phyloP scores from a whole-genome alignment of 1,140 invertebrate species.

The Coenobita brevimanus region DNA sequence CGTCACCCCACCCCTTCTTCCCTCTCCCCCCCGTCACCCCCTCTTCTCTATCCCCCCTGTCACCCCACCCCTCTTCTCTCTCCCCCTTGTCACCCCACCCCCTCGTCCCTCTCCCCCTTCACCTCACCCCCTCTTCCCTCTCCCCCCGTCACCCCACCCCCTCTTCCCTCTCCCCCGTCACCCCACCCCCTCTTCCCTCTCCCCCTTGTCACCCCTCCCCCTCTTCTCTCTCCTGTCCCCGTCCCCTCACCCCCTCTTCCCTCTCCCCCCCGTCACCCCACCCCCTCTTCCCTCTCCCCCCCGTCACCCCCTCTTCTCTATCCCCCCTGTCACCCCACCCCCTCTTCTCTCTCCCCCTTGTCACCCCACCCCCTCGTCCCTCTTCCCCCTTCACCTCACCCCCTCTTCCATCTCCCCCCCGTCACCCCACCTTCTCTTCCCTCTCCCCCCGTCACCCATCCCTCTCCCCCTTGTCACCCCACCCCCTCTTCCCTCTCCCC shows the following conservation, averaged over 20 bases:
- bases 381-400: background rate
- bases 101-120: background rate
- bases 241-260: background rate
- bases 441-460: background rate
- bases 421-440: background rate
- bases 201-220: background rate
- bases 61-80: background rate
- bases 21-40: background rate
- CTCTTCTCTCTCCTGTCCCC: background rate
- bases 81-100: background rate
- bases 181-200: background rate
- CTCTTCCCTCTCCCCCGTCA: background rate
- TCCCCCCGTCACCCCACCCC: background rate
- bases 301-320: background rate
- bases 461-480: background rate
- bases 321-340: background rate
- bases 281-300: background rate
- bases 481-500: background rate
- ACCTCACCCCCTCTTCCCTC: background rate
- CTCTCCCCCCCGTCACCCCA: background rate
- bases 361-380: background rate
- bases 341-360: background rate
- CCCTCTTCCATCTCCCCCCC: background rate
- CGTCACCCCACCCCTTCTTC: background rate
- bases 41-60: background rate